Evolutionary conservation across 2,888 invertebrate genomes (phyloP).

Genomic region (Ariolimax columbianus): DNA sequence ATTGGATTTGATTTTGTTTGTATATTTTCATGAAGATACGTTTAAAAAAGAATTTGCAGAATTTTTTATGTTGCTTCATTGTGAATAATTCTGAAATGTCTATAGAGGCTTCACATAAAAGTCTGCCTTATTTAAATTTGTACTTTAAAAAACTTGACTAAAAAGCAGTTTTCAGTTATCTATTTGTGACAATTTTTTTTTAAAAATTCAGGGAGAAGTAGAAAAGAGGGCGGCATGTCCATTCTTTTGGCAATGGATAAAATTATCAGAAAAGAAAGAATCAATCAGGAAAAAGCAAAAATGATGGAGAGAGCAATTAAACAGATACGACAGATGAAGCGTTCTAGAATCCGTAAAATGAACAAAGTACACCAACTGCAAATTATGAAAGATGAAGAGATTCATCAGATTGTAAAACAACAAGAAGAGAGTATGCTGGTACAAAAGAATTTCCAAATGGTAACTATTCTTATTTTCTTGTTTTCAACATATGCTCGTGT

Average conservation of each 20-base stretch:
- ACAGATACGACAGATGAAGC: conserved; percentile 43
- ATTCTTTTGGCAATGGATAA: conserved; percentile 55
- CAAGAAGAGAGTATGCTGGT: conserved; percentile 21
- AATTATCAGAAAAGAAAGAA: conserved; percentile 53
- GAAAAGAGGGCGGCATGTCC: conserved; percentile 56
- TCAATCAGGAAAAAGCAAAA: conserved; percentile 53
- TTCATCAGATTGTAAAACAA: conserved; percentile 46
- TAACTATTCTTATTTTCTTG: neutral
- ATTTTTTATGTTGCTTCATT: too few relatives aligned
- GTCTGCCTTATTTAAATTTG: too few relatives aligned
- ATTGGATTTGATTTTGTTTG: too few relatives aligned
- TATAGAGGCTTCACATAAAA: too few relatives aligned
- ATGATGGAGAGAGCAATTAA: conserved; percentile 56
- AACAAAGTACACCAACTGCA: conserved; percentile 40
- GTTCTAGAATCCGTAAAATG: conserved; percentile 32
- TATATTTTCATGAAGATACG: too few relatives aligned
- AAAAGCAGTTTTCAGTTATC: neutral
- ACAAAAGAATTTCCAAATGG: conserved; percentile 39
- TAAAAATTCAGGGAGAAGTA: conserved; percentile 54
- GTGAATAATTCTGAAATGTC: too few relatives aligned
- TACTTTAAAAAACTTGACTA: too few relatives aligned
- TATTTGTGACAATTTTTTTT: neutral
- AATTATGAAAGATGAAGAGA: conserved; percentile 50
- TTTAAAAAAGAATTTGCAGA: too few relatives aligned
- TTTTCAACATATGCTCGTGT: neutral